These are phyloP conservation scores for Yoshiicerus persimilis DNA, from an alignment of 1,140 invertebrate genomes.

Conservation along the genomic window DNA sequence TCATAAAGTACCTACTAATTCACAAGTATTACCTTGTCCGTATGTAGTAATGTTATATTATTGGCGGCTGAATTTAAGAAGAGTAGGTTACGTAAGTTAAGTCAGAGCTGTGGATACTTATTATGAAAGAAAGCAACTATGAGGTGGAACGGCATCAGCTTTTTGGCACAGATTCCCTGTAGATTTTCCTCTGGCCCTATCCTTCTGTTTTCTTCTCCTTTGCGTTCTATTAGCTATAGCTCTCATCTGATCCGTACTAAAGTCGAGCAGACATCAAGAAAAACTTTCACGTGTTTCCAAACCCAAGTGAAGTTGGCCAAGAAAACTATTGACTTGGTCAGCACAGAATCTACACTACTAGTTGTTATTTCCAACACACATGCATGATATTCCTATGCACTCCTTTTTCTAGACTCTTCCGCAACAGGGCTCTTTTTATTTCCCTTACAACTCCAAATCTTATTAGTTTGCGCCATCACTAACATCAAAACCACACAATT, in stretches of 20 bases:
- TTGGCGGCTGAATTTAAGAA: neutral
- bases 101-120: neutral
- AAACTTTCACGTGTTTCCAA: neutral
- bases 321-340: neutral
- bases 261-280: neutral
- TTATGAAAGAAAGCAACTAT: neutral
- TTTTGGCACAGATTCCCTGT: neutral
- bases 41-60: neutral
- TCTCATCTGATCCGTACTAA: neutral
- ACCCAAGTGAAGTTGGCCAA: neutral
- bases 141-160: neutral
- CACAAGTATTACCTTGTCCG: neutral
- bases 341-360: neutral
- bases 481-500: neutral
- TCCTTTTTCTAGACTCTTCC: neutral
- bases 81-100: neutral
- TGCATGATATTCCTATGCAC: neutral
- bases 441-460: neutral
- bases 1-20: neutral
- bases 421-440: neutral
- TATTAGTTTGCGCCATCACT: neutral
- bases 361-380: neutral
- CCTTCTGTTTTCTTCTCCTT: neutral
- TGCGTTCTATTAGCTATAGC: neutral
- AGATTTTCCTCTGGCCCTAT: neutral